Percentiles rank a stretch among this genome's conserved stretches.
These are phyloP conservation scores for Mycteria americana DNA, from an alignment of 2,797 vertebrate genomes.

Conservation along the genomic window DNA sequence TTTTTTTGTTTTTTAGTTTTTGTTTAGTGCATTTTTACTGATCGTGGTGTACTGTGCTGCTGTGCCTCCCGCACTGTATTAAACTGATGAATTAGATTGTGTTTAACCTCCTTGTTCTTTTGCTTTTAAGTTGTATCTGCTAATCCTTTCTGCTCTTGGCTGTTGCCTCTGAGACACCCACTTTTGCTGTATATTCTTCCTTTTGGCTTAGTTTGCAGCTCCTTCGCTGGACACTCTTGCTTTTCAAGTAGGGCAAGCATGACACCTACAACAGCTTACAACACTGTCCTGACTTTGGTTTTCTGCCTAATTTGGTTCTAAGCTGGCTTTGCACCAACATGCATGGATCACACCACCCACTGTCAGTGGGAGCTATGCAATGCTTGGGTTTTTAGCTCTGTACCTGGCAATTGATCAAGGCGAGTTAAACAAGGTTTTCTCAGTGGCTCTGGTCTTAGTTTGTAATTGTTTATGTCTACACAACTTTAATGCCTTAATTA, in stretches of 20 bases:
- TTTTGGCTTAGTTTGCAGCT: slow-evolving; percentile 7
- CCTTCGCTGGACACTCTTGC: neutral
- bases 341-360: neutral
- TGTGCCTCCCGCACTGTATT: neutral
- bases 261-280: neutral
- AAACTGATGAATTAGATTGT: neutral
- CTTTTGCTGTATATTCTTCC: neutral
- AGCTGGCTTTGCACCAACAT: neutral
- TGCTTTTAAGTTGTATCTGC: neutral
- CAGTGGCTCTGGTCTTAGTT: neutral
- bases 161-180: neutral
- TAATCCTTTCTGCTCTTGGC: neutral
- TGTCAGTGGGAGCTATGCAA: neutral
- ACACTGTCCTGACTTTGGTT: neutral
- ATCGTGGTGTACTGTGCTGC: neutral
- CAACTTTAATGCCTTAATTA: slow-evolving; percentile 13
- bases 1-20: neutral
- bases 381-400: neutral
- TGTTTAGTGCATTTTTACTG: neutral
- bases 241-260: slow-evolving; percentile 22
- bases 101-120: neutral
- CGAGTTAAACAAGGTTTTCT: neutral
- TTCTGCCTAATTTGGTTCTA: neutral
- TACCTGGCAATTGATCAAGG: neutral
- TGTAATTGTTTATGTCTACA: neutral